Base-by-base conservation (phyloP, 2,113 vertebrate species). In the Triplophysa tibetana region DNA sequence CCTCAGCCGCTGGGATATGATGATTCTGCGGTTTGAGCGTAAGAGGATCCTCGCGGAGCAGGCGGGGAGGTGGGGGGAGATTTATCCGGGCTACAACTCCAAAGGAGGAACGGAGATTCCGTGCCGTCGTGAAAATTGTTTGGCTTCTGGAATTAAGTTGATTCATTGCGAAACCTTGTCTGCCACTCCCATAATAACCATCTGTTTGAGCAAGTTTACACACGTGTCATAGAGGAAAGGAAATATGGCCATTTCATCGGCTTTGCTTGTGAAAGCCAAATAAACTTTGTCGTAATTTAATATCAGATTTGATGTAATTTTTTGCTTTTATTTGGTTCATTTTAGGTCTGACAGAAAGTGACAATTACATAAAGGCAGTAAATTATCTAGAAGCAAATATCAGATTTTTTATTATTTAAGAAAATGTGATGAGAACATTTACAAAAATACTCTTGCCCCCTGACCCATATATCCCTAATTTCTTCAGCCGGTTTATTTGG, bases 1-100 rank as follows among this genome's bases (percentile, higher is more conserved):
- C 91, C 4, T 23, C 85, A 87, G 85, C 88, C 84, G 80, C 77
- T 79, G 73, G 79, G 88, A 89, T 88, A 85, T 90, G 89, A 91
- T 93, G 91, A 92, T 89, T 92, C 89, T 90, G 90, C 89, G 86
- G 79, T 93, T 91, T 86, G 85, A 73, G 14, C 88, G 91, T 89
- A 91, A 92, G 87, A 70, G 72, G 91, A 90, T 90, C 90, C 75
- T 82, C 88, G 23, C 41, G 3, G 29, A 29, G 29, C 29, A 29
- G 26, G 38, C 24, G 60, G 66, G 24, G 79, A 54, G 29, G 1
- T n/a, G 38, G 52, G 77, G 83, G 77, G 66, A 60, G 82, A 87
- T 88, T 91, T 84, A 73, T 86, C 81, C 81, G 78, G 84, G 77
- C 87, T 87, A 84, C 81, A 83, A 80, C 70, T 88, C 74, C 72